Conservation (phyloP, 2,797 vertebrate species). For the Helostoma temminkii region DNA sequence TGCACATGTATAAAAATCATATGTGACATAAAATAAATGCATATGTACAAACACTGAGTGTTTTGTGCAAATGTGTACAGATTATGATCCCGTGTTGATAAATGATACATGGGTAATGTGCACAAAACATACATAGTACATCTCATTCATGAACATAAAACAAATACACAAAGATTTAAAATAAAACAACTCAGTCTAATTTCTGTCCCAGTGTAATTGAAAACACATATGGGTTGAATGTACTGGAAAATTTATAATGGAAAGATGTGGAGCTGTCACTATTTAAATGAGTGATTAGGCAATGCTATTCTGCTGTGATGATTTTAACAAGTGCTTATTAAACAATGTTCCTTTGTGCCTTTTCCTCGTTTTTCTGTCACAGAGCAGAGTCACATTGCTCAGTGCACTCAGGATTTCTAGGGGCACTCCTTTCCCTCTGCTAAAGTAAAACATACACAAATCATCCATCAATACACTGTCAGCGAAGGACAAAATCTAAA, state of each 20-base stretch:
- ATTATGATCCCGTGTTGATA: conserved; percentile 85
- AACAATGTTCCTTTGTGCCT: conserved; percentile 41
- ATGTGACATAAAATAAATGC: conserved; percentile 80
- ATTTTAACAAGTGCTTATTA: conserved; percentile 44
- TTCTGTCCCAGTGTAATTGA: conserved; percentile 66
- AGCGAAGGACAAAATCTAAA: conserved; percentile 29
- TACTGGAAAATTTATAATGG: conserved; percentile 35
- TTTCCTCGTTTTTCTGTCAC: conserved; percentile 31
- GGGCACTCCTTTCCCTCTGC: conserved; percentile 12
- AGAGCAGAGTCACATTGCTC: conserved; percentile 40
- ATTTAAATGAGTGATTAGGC: conserved; percentile 55
- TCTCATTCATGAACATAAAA: conserved; percentile 82
- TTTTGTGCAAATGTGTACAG: conserved; percentile 88
- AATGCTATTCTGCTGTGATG: conserved; percentile 26
- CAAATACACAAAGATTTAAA: conserved; percentile 67
- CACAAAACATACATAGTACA: conserved; percentile 82
- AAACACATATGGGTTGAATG: conserved; percentile 62
- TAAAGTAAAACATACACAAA: conserved; percentile 24
- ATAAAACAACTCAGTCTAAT: conserved; percentile 60
- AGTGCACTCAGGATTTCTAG: conserved; percentile 7
- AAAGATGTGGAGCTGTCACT: conserved; percentile 41
- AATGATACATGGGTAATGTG: conserved; percentile 83
- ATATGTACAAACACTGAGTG: conserved; percentile 86
- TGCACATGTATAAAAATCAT: conserved; percentile 81
- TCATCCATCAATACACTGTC: conserved; percentile 24